Evolutionary conservation across 2,113 vertebrate genomes (phyloP).

Genomic region (Boleophthalmus pectinirostris): DNA sequence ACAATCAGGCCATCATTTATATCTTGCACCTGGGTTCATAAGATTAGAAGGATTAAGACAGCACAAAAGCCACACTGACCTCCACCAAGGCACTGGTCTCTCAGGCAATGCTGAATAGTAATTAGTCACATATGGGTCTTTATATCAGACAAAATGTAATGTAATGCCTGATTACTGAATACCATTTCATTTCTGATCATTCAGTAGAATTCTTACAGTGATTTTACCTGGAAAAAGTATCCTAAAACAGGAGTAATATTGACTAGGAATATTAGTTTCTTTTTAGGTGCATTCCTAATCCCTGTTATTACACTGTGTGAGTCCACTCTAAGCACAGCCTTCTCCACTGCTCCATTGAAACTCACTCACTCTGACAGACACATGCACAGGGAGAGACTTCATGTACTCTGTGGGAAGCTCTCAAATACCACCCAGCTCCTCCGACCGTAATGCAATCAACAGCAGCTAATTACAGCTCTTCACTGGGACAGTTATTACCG

Average conservation of each 20-base stretch:
- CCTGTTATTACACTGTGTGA: neutral
- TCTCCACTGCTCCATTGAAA: slow-evolving; percentile 1
- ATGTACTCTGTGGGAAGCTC: slow-evolving; percentile 17
- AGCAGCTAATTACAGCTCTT: slow-evolving; percentile 39
- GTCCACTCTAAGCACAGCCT: neutral
- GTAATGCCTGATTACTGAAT: too few relatives aligned
- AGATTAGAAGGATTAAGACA: neutral
- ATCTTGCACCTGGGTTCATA: neutral
- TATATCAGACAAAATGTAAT: too few relatives aligned
- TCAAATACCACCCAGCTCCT: slow-evolving; percentile 24
- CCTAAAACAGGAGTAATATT: neutral
- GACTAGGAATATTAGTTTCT: neutral
- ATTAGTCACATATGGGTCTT: neutral
- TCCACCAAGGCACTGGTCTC: neutral
- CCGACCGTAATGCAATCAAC: slow-evolving; percentile 22
- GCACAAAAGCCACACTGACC: neutral
- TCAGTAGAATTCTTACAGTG: too few relatives aligned
- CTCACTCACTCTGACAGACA: slow-evolving; percentile 1
- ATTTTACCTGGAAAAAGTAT: neutral
- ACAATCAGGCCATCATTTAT: neutral
- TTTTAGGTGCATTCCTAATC: neutral
- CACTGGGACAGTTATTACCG: slow-evolving; percentile 20
- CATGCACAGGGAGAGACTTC: neutral
- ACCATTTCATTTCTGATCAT: too few relatives aligned
- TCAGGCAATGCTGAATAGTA: neutral